Base-by-base conservation (phyloP, 2,113 vertebrate genomes). In the Scytalopus superciliaris region DNA sequence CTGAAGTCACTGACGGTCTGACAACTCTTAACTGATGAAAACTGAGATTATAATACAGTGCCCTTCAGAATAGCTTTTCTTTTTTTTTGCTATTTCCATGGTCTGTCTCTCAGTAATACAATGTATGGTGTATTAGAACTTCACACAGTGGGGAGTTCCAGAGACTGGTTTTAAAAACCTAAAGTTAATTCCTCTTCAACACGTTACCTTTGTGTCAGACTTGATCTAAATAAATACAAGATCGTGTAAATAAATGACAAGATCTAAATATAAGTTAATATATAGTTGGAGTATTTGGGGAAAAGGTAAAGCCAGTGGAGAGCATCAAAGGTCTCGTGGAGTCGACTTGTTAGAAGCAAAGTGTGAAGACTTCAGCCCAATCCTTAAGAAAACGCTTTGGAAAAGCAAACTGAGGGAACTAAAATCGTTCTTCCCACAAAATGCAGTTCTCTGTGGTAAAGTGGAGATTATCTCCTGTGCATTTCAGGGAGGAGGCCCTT, bases 51-150 rank as follows among this genome's bases (percentile, higher is more conserved):
- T 50, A 69, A 53, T 24, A 2, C 21, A 27, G 12, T 10, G 6
- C 50, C 21, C 47, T 84, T 89, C 28, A 27, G 24, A 30, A 14
- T 12, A n/a, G 56, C 23, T 70, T 93, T 69, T 24, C 22, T 19
- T 30, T 63, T 70, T 35, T 14, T 14, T 19, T 35, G 9, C 11
- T 35, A 33, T 49, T 73, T 79, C 24, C 1, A 0, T 90, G 19
- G 9, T 23, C 10, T 62, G 0, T 72, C 42, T 80, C 14, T 80
- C 35, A n/a, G 1, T 39, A n/a, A 22, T 12, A 3, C 1, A 3
- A 33, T 11, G 10, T 66, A 3, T 16, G 19, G 39, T 19, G 37
- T 50, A 27, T 40, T 81, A 79, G 15, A 37, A n/a, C 6, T 56
- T 74, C 19, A 23, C 16, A 2, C 5, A 63, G 64, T 6, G 21